Evolutionary conservation across 2,888 invertebrate species (phyloP), one percentile per base, ranked within the genome.

Genomic region (Zhengitettix transpicula): DNA sequence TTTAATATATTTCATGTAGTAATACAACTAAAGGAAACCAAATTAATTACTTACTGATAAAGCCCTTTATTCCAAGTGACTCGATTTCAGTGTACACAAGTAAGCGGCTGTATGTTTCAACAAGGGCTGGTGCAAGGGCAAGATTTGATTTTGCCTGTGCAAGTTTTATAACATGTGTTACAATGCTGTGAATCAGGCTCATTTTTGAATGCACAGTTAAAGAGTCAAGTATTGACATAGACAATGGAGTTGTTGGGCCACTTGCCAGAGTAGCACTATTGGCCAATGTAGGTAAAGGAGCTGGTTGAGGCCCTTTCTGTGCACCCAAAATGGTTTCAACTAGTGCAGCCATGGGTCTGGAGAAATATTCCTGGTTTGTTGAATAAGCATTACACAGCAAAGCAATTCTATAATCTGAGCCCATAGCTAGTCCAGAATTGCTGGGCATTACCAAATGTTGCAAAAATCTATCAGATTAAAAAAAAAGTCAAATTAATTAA

Each of bases 81-180:
- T 97, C 97, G 59, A 96, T 96, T 77, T 97, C 97, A 10, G 93
- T 94, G 69, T 97, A 97, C 0, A 96, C 94, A 58, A 97, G 74
- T 15, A 97, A 75, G 57, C 96, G 79, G 61, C 93, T 91, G 75
- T 96, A 97, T 0, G 96, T 97, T 75, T 97, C 96, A 0, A 97
- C 89, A 1, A 96, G 75, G 0, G 95, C 95, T 0, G 96, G 95
- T 0, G 94, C 87, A 69, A 91, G 78, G 0, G 91, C 87, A 70
- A 89, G 81, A 58, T 85, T 86, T 0, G 86, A 84, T 71, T 93
- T 94, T 42, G 85, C 84, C 70, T 92, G 90, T 0, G 94, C 91
- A 66, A 90, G 78, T 70, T 94, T 93, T 47, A 93, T 89, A 55
- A 96, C 90, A 69, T 94, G 89, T 0, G 91, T 87, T 59, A 88